Evolutionary conservation across 2,113 vertebrate species (phyloP), one percentile per base, ranked within the genome.

Genomic region (Eurystomus gularis): DNA sequence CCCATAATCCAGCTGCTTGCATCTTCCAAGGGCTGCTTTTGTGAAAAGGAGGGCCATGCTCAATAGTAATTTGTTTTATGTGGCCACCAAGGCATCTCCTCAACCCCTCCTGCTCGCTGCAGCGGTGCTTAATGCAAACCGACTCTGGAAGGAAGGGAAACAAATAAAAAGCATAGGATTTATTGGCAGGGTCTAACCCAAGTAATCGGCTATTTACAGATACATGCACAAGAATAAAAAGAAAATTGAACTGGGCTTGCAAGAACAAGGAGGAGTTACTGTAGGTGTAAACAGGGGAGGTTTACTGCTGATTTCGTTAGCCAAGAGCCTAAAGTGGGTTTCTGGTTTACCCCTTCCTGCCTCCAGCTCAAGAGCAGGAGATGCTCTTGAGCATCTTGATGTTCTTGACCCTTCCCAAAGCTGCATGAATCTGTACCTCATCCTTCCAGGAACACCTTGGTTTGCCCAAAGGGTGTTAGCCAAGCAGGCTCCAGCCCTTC

Each of bases 151-250:
- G 46, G 88, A 92, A 92, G 37, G 73, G 72, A 87, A 92, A 82
- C 70, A 76, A 90, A 90, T 83, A 93, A 70, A 88, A 79, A 60
- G 13, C 52, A 65, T 29, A 48, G 40, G 33, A 77, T 92, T 89
- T 91, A 94, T 70, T 91, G 91, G 86, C 91, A 87, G 54, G 46
- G 66, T 42, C 77, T 40, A 79, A 82, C 62, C 44, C 29, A 1
- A 82, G 57, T 84, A 94, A 92, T 94, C 46, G 11, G 66, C 57
- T 80, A 79, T 94, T 92, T 94, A 54, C 77, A 85, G 93, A 91
- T 79, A 91, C 70, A 71, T 55, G 64, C 69, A 28, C 42, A 76
- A 87, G 81, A 91, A 91, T 88, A 87, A 89, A 91, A 94, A 54
- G 58, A 79, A 88, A 94, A 94, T 72, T 72, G 83, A 95, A 82